Evolutionary conservation across 1,140 invertebrate species (phyloP).

Genomic region (Phymastichus coffea): DNA sequence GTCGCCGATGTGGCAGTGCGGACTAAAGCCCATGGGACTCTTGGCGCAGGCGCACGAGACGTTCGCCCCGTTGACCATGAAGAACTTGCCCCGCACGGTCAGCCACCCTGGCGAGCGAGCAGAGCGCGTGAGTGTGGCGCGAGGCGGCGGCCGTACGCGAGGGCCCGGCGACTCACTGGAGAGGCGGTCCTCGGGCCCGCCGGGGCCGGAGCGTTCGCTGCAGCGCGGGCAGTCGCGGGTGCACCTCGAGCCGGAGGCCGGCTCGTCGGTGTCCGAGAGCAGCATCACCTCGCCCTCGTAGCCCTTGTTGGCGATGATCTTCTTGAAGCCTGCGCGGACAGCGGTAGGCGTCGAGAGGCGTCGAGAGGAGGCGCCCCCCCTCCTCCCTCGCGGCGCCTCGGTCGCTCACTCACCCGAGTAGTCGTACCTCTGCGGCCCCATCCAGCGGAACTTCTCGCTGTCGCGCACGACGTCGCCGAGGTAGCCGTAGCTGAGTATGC

Average conservation of each 20-base stretch:
- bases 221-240: conserved; percentile 54
- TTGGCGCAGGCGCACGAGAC: conserved; percentile 77
- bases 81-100: conserved; percentile 71
- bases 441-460: conserved; percentile 83
- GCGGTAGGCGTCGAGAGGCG: background rate
- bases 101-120: conserved; percentile 62
- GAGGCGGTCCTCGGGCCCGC: conserved; percentile 23
- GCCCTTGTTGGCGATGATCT: conserved; percentile 68
- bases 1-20: conserved; percentile 79
- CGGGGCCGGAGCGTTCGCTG: conserved; percentile 39
- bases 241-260: conserved; percentile 52
- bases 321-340: conserved; percentile 65
- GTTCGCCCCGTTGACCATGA: conserved; percentile 77
- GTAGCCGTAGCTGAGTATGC: conserved; percentile 85
- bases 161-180: conserved; percentile 32
- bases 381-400: too few species aligned
- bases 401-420: conserved; percentile 73
- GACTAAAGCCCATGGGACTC: conserved; percentile 75
- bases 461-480: conserved; percentile 82
- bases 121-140: too few species aligned
- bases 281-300: conserved; percentile 72
- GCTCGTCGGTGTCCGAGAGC: conserved; percentile 54
- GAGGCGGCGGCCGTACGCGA: too few species aligned
- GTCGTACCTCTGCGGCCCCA: conserved; percentile 86
- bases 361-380: too few species aligned